Evolutionary conservation across 2,113 vertebrate genomes (phyloP).

Genomic region (Myotis lucifugus): DNA sequence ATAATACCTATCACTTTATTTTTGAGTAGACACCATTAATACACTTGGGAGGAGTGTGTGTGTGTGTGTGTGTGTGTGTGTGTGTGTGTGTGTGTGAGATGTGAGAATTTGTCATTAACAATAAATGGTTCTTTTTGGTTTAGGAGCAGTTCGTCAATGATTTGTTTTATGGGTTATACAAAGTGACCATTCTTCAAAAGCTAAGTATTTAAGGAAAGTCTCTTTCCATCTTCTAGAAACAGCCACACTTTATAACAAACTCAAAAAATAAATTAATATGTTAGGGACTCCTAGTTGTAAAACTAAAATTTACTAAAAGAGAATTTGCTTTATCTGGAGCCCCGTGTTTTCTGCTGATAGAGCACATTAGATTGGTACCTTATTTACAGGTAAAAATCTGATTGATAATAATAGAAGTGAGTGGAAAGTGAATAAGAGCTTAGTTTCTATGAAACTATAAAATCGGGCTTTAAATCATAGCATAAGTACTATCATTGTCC

Average conservation of each 20-base stretch:
- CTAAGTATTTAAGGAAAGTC: conserved; percentile 77
- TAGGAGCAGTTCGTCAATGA: conserved; percentile 71
- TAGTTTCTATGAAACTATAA: conserved; percentile 58
- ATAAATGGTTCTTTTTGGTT: conserved; percentile 63
- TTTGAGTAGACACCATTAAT: conserved; percentile 18
- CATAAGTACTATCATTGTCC: conserved; percentile 69
- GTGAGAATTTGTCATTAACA: conserved; percentile 71
- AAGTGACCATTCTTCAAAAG: conserved; percentile 79
- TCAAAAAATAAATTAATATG: conserved; percentile 65
- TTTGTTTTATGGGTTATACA: conserved; percentile 75
- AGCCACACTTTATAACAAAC: conserved; percentile 54
- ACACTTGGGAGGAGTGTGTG: not conserved
- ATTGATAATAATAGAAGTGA: conserved; percentile 53
- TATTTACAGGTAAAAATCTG: conserved; percentile 63
- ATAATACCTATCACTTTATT: conserved; percentile 21
- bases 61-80: not conserved
- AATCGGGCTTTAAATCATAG: conserved; percentile 63
- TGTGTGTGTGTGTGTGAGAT: not conserved
- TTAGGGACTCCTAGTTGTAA: conserved; percentile 70
- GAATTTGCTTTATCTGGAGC: not conserved
- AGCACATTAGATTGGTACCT: not conserved
- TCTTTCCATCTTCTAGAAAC: conserved; percentile 76
- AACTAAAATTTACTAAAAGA: conserved; percentile 20
- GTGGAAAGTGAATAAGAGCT: conserved; percentile 35
- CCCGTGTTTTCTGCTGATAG: not conserved